Evolutionary conservation across 2,113 vertebrate genomes (phyloP).

Genomic region (Ovibos moschatus): DNA sequence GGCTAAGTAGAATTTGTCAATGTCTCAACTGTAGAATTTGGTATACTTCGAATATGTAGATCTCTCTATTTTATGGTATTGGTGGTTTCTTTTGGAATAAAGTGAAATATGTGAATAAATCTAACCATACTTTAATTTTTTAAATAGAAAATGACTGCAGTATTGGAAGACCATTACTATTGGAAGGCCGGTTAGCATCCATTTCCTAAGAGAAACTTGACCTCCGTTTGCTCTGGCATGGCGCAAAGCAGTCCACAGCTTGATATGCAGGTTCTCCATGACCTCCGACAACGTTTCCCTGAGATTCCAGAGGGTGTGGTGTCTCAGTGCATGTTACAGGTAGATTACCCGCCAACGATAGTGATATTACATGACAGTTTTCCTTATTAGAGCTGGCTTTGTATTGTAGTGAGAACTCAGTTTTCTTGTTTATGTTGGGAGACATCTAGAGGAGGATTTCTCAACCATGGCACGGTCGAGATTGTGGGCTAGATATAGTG

Average conservation of each 20-base stretch:
- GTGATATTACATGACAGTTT: background rate
- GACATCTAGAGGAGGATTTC: background rate
- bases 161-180: conserved; percentile 86
- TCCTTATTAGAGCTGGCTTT: conserved; percentile 8
- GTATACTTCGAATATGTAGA: background rate
- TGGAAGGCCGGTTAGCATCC: conserved; percentile 89
- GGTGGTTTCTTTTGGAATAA: background rate
- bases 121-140: conserved; percentile 57
- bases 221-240: conserved; percentile 88
- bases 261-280: conserved; percentile 95
- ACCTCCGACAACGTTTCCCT: conserved; percentile 97
- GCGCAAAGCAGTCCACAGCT: conserved; percentile 95
- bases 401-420: background rate
- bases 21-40: conserved; percentile 14
- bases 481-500: background rate
- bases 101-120: conserved; percentile 32
- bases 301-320: conserved; percentile 98
- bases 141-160: conserved; percentile 87
- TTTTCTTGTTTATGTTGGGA: background rate
- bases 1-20: background rate
- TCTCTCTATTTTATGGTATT: conserved; percentile 18
- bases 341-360: conserved; percentile 69
- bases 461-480: background rate
- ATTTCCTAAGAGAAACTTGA: conserved; percentile 71
- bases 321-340: conserved; percentile 98